Evolutionary conservation across 2,797 vertebrate genomes (phyloP).

Genomic region (Anabacerthia variegaticeps): DNA sequence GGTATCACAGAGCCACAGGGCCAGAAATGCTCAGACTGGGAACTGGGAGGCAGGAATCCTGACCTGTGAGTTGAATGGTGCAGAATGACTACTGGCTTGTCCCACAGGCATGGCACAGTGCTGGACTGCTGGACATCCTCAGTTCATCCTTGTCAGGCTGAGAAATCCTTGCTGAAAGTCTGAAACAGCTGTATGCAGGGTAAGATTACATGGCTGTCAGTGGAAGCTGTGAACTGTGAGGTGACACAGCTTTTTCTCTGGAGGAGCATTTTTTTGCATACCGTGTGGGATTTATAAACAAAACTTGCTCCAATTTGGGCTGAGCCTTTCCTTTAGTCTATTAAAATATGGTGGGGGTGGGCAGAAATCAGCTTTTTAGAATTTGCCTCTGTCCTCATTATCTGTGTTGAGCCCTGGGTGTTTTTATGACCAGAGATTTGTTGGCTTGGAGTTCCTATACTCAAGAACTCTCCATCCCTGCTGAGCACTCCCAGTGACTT

Average conservation of each 20-base stretch:
- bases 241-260: not conserved
- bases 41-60: not conserved
- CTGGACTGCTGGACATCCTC: not conserved
- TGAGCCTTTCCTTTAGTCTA: not conserved
- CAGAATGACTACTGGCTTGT: not conserved
- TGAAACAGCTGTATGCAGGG: not conserved
- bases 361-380: not conserved
- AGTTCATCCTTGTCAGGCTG: not conserved
- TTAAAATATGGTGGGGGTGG: fast-evolving
- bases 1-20: not conserved
- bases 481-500: not conserved
- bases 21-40: not conserved
- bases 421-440: not conserved
- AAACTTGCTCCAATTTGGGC: not conserved
- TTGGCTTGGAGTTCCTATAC: not conserved
- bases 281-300: not conserved
- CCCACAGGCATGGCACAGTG: not conserved
- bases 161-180: not conserved
- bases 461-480: not conserved
- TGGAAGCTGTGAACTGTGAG: not conserved
- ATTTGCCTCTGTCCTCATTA: not conserved
- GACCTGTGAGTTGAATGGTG: not conserved
- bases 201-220: not conserved
- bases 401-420: not conserved
- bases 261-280: not conserved